A percentile compares a stretch with the other conserved stretches of the same genome.
These are phyloP conservation scores for Chiridota heheva DNA, from an alignment of 35 echinoderm and acorn worm genomes.

Conservation along the genomic window DNA sequence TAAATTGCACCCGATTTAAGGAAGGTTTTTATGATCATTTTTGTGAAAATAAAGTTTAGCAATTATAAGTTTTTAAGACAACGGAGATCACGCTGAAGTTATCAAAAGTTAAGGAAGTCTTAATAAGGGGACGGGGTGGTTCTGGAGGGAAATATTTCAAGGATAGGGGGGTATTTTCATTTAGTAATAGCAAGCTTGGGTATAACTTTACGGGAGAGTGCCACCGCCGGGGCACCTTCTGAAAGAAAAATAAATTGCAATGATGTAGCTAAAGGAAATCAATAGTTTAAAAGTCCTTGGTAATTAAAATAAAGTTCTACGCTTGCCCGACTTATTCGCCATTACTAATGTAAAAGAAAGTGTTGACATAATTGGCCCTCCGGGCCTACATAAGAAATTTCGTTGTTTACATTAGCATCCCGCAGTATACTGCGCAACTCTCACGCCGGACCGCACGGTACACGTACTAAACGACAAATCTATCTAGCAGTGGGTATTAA, in stretches of 20 bases:
- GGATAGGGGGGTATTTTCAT: too few relatives aligned
- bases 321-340: not conserved
- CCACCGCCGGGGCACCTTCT: not conserved
- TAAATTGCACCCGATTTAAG: too few relatives aligned
- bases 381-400: not conserved
- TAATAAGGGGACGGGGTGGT: too few relatives aligned
- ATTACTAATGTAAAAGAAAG: constrained; percentile 5
- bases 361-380: constrained; percentile 1
- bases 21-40: too few relatives aligned
- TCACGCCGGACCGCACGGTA: not conserved
- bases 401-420: constrained; percentile 1
- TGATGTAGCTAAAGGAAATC: constrained; percentile 3
- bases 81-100: too few relatives aligned
- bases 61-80: too few relatives aligned
- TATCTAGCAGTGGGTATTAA: not conserved
- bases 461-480: not conserved
- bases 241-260: constrained; percentile 9
- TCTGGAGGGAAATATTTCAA: too few relatives aligned
- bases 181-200: too few relatives aligned
- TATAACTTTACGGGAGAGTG: too few relatives aligned
- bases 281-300: constrained; percentile 10
- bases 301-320: constrained; percentile 3
- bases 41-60: too few relatives aligned
- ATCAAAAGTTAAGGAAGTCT: too few relatives aligned
- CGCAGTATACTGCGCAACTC: not conserved